Conservation (phyloP, 2,888 invertebrate genomes). For the Scaeva pyrastri region DNA sequence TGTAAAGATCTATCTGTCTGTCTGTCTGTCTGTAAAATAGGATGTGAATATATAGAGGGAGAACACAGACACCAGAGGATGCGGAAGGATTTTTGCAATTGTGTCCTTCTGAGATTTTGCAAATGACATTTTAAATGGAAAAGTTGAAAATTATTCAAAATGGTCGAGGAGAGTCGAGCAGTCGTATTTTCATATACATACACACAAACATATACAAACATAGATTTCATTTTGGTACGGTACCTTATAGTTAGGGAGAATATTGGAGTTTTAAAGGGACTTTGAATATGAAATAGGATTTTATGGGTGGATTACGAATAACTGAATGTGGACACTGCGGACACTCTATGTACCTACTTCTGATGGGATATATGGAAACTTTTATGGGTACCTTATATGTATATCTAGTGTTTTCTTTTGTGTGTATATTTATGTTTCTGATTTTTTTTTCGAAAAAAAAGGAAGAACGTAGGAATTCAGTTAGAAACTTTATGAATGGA, state of each 20-base stretch:
- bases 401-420: not conserved
- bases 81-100: constrained; percentile 68
- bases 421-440: not conserved
- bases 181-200: not conserved
- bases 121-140: constrained; percentile 76
- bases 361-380: constrained; percentile 21
- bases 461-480: not conserved
- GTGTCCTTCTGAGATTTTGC: constrained; percentile 73
- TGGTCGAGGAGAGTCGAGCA: constrained; percentile 60
- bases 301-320: constrained; percentile 44
- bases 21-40: no score
- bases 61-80: constrained; percentile 24
- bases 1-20: not conserved
- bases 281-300: constrained; percentile 73
- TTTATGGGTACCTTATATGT: no score
- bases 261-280: constrained; percentile 51
- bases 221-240: not conserved
- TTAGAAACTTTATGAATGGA: constrained; percentile 27
- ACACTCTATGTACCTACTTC: no score
- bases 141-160: constrained; percentile 76
- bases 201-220: not conserved
- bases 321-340: constrained; percentile 27
- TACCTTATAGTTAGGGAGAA: constrained; percentile 23
- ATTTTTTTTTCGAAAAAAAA: not conserved
- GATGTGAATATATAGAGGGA: no score